phyloP scores from a whole-genome alignment of 2,113 vertebrate genomes.

The Centropus bengalensis region DNA sequence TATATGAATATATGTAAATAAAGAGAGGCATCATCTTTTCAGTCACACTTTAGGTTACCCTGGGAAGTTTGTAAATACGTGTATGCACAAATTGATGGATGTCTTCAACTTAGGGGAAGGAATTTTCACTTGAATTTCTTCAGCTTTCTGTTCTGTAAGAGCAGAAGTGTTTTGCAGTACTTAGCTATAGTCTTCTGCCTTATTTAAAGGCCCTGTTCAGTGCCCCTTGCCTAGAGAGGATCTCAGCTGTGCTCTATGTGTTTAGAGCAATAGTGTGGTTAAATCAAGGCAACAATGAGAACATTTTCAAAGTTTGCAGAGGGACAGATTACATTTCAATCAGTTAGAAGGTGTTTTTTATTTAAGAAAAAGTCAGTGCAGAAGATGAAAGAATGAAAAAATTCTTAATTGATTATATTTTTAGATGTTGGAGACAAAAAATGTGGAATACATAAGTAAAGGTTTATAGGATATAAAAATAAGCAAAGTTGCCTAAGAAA shows the following conservation, averaged over 20 bases:
- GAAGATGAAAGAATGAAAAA: background rate
- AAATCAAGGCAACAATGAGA: background rate
- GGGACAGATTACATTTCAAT: background rate
- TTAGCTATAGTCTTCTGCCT: background rate
- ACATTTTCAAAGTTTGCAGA: background rate
- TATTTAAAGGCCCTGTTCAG: background rate
- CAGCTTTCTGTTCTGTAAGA: background rate
- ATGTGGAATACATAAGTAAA: background rate
- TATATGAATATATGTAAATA: background rate
- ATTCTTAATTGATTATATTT: background rate
- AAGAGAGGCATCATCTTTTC: background rate
- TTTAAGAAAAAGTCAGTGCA: background rate
- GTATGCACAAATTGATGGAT: background rate
- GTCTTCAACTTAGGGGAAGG: background rate
- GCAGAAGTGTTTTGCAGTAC: background rate
- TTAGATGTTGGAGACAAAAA: background rate
- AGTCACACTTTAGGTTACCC: background rate
- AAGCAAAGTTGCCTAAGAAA: background rate
- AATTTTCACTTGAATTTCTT: background rate
- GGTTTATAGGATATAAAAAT: background rate
- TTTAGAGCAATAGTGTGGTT: background rate
- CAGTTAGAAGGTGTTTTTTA: background rate
- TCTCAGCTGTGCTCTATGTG: background rate
- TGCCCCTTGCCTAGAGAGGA: background rate
- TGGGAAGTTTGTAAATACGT: background rate